Percentiles rank a stretch among this genome's conserved stretches.
Evolutionary conservation across 2,797 vertebrate genomes (phyloP).

Genomic region (Propithecus deckenii): DNA sequence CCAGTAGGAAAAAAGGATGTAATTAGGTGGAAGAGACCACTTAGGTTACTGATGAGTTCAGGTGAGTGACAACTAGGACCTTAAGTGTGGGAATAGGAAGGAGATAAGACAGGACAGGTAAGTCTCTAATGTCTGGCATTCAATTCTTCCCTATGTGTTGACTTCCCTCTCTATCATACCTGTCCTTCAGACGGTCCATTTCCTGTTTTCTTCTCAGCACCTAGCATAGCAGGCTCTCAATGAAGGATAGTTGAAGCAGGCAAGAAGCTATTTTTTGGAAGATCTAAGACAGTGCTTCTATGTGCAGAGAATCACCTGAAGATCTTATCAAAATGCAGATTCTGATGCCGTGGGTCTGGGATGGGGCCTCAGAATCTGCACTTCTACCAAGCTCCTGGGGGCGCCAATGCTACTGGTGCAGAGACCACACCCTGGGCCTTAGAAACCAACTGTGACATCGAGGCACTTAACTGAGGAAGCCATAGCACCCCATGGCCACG

Average conservation of each 20-base stretch:
- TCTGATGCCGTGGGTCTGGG: neutral
- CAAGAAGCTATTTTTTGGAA: neutral
- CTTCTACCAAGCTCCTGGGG: neutral
- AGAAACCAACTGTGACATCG: neutral
- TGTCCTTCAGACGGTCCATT: neutral
- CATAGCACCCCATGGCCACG: neutral
- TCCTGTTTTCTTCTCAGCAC: neutral
- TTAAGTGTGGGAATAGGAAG: neutral
- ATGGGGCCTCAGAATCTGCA: neutral
- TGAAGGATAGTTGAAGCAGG: neutral
- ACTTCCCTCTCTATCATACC: neutral
- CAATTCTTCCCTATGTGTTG: neutral
- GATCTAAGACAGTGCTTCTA: neutral
- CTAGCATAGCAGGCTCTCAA: neutral
- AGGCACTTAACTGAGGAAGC: neutral
- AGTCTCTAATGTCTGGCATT: no score
- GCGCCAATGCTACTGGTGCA: fast-evolving
- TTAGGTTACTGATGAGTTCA: neutral
- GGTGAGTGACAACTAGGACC: neutral
- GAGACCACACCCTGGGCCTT: neutral
- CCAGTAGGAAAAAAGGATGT: neutral
- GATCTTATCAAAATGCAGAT: neutral
- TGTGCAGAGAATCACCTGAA: neutral
- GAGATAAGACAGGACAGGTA: neutral
- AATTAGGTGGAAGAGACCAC: neutral